These are phyloP conservation scores for Morus bassanus DNA, from an alignment of 2,797 vertebrate species.

Conservation along the genomic window DNA sequence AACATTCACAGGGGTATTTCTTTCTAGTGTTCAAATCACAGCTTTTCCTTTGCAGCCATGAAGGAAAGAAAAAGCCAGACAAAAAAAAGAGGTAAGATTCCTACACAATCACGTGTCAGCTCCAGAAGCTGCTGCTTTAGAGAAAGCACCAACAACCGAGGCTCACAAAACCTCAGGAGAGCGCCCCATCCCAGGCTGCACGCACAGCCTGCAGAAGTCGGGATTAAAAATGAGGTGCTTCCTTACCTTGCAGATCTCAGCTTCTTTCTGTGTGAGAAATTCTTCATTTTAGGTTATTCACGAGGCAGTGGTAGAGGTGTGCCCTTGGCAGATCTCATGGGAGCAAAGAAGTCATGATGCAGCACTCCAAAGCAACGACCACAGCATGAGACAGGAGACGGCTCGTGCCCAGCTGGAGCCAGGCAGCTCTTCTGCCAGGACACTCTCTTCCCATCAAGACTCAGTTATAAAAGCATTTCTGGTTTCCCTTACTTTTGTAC, in stretches of 20 bases:
- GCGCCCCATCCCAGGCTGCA: not conserved
- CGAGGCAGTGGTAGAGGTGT: not conserved
- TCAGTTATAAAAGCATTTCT: not conserved
- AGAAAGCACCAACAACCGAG: not conserved
- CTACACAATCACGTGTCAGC: not conserved
- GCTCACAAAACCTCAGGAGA: not conserved
- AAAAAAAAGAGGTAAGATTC: not conserved
- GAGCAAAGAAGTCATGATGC: not conserved
- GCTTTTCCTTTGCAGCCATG: not conserved
- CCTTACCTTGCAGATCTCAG: not conserved
- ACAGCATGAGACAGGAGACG: not conserved
- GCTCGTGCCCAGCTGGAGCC: not conserved
- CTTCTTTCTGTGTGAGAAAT: not conserved
- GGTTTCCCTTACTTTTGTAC: not conserved
- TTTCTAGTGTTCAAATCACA: not conserved
- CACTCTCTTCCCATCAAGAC: not conserved
- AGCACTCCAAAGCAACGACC: not conserved
- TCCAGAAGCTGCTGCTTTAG: not conserved
- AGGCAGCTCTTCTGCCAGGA: not conserved
- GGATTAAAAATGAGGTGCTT: not conserved
- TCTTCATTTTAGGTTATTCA: not conserved
- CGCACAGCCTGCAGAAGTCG: rapidly evolving
- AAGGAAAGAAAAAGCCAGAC: not conserved
- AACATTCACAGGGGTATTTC: not conserved
- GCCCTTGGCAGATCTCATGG: not conserved